Conservation (phyloP, 2,888 invertebrate species). For the Oeneis ivallda region DNA sequence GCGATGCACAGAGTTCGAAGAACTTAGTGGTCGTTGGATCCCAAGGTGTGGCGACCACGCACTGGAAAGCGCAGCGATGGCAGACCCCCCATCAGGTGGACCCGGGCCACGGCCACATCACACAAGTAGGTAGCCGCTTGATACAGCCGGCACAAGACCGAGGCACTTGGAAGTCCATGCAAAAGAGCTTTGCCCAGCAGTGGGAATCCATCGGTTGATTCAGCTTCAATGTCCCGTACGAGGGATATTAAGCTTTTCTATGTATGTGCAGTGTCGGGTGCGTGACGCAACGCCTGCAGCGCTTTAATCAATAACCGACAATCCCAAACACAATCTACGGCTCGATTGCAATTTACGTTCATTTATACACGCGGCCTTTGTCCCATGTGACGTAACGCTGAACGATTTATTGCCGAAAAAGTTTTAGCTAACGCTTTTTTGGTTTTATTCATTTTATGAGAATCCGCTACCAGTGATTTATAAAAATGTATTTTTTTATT, state of each 20-base stretch:
- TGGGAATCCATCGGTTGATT: neutral
- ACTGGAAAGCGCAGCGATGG: too few relatives aligned
- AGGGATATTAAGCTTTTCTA: neutral
- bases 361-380: slow-evolving; percentile 10
- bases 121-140: too few relatives aligned
- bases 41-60: too few relatives aligned
- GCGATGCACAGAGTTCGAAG: too few relatives aligned
- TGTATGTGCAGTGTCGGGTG: neutral
- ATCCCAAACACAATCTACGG: slow-evolving; percentile 30
- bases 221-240: neutral
- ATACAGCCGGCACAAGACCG: neutral
- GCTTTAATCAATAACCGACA: slow-evolving; percentile 66
- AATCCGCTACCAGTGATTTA: too few relatives aligned
- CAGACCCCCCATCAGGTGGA: too few relatives aligned
- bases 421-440: too few relatives aligned
- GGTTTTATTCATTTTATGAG: too few relatives aligned
- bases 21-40: too few relatives aligned
- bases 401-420: neutral
- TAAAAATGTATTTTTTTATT: too few relatives aligned
- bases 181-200: too few relatives aligned
- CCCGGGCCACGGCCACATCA: too few relatives aligned
- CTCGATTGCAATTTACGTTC: slow-evolving; percentile 13
- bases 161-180: neutral
- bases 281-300: slow-evolving; percentile 53
- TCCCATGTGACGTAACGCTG: neutral